phyloP scores from a whole-genome alignment of 2,888 invertebrate species.

The Carpatolechia fugitivella region DNA sequence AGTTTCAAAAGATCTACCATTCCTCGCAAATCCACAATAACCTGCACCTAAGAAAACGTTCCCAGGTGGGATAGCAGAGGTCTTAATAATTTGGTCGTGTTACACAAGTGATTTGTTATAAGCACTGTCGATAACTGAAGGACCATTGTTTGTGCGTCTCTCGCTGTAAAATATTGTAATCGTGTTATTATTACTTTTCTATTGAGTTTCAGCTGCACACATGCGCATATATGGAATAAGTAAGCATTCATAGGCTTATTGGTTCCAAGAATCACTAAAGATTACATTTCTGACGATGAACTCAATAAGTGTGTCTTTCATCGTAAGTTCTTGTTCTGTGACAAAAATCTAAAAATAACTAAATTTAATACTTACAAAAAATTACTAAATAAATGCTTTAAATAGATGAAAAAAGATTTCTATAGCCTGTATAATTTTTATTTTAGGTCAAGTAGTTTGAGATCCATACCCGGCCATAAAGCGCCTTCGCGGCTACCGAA shows the following conservation, averaged over 20 bases:
- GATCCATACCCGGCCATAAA: neutral
- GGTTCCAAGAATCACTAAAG: neutral
- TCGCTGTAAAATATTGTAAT: constrained; percentile 51
- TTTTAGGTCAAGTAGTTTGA: too few species aligned
- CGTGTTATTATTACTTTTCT: constrained; percentile 38
- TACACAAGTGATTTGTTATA: constrained; percentile 57
- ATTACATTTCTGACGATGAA: neutral
- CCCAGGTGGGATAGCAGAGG: constrained; percentile 38
- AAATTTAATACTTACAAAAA: neutral
- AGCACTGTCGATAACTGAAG: constrained; percentile 56
- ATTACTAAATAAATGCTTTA: neutral
- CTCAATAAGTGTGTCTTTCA: neutral
- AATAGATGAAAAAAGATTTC: neutral
- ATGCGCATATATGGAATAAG: neutral
- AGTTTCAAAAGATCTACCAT: constrained; percentile 30
- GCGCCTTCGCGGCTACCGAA: neutral
- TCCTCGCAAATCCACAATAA: constrained; percentile 22
- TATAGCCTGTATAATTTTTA: too few species aligned
- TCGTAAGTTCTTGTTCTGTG: too few species aligned
- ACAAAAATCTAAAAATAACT: neutral
- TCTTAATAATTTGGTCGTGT: constrained; percentile 41
- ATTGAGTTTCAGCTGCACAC: constrained; percentile 30
- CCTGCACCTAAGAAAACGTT: constrained; percentile 18
- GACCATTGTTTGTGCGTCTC: constrained; percentile 59
- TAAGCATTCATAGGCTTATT: neutral